Evolutionary conservation across 1,140 invertebrate species (phyloP).

Genomic region (Scylla paramamosain): DNA sequence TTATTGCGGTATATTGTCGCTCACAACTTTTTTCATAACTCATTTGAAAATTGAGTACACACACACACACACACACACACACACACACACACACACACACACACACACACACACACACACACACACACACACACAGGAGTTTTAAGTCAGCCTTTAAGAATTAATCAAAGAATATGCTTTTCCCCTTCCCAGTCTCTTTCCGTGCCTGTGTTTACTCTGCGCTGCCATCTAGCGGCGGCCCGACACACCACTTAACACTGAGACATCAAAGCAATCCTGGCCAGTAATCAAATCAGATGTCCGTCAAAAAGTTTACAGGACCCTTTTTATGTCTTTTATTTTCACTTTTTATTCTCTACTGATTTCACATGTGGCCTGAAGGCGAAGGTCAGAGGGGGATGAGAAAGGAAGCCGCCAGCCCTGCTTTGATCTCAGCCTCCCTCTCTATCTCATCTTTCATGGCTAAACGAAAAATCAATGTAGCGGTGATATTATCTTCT

Average conservation of each 20-base stretch:
- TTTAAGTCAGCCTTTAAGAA: too few relatives aligned
- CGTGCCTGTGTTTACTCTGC: not conserved
- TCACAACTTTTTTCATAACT: too few relatives aligned
- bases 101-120: too few relatives aligned
- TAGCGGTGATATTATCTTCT: conserved; percentile 57
- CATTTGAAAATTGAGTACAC: too few relatives aligned
- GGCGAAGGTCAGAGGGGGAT: not conserved
- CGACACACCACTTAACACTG: too few relatives aligned
- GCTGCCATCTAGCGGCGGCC: not conserved
- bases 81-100: too few relatives aligned
- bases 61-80: too few relatives aligned
- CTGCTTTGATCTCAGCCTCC: conserved; percentile 26
- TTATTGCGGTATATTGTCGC: too few relatives aligned
- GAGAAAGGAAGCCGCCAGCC: not conserved
- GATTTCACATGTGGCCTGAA: not conserved
- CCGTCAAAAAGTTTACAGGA: not conserved
- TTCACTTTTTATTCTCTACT: not conserved
- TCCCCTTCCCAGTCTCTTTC: too few relatives aligned
- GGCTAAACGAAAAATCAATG: conserved; percentile 46
- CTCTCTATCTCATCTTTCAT: conserved; percentile 39
- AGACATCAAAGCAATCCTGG: not conserved
- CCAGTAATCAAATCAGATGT: not conserved
- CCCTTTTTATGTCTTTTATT: not conserved
- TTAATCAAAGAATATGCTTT: too few relatives aligned
- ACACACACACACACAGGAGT: too few relatives aligned